Conservation (phyloP, 2,888 invertebrate species). For the Chelonus formosanus region DNA sequence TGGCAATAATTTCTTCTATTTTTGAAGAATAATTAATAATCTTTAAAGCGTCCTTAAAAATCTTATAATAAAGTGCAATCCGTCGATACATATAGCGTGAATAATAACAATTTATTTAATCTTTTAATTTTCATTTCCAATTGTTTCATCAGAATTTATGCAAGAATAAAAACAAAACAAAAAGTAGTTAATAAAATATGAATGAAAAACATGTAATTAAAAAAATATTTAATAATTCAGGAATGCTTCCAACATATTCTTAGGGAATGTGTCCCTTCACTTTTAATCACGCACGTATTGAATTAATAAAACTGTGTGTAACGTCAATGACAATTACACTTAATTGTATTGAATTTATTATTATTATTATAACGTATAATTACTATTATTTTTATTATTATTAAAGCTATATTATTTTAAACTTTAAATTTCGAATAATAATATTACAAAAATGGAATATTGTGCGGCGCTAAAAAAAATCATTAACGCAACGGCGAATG, state of each 20-base stretch:
- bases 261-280: constrained; percentile 1
- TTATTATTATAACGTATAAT: constrained; percentile 3
- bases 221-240: background rate
- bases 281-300: constrained; percentile 3
- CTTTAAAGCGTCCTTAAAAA: constrained; percentile 1
- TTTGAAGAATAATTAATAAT: constrained; percentile 38
- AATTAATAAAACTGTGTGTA: constrained; percentile 7
- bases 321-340: constrained; percentile 1
- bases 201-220: background rate
- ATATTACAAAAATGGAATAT: background rate
- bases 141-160: constrained; percentile 26
- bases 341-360: constrained; percentile 9
- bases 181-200: constrained; percentile 18
- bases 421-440: no score
- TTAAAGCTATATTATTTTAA: background rate
- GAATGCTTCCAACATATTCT: background rate
- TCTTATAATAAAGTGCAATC: constrained; percentile 1
- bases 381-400: background rate
- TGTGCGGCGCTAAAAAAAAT: constrained; percentile 29
- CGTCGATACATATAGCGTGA: constrained; percentile 1
- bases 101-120: background rate
- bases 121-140: background rate
- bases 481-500: constrained; percentile 55
- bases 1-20: constrained; percentile 54
- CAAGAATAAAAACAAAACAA: constrained; percentile 19